These are phyloP conservation scores for Pycnonotus jocosus DNA, from an alignment of 2,113 vertebrate species.

Conservation along the genomic window DNA sequence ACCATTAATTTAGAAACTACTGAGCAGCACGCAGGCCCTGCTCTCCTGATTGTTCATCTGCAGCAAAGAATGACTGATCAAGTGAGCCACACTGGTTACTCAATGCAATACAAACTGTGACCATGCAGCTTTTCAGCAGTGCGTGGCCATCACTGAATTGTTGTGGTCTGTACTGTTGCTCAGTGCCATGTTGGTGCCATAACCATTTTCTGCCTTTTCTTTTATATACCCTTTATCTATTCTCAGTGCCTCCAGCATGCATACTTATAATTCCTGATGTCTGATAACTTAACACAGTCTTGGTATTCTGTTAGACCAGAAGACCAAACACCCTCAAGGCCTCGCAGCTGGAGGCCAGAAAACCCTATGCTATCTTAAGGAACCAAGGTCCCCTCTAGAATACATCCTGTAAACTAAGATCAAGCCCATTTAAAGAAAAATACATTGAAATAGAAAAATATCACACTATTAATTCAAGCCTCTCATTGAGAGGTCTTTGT, in stretches of 20 bases:
- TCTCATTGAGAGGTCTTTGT: background rate
- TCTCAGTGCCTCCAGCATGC: background rate
- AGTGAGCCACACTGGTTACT: background rate
- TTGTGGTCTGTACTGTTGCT: rapidly evolving
- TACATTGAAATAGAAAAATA: background rate
- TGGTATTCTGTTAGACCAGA: background rate
- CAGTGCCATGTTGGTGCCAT: background rate
- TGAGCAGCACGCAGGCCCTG: background rate
- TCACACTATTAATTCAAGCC: background rate
- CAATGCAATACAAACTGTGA: background rate
- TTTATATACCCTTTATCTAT: background rate
- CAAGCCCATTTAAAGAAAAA: background rate
- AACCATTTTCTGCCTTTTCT: background rate
- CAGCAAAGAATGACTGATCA: background rate
- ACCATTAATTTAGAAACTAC: background rate
- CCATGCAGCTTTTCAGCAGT: background rate
- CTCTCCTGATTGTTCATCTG: background rate
- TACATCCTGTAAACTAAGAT: background rate
- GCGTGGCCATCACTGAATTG: background rate
- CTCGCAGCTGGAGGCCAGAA: background rate
- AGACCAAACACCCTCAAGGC: background rate
- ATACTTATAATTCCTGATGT: background rate
- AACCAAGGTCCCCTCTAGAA: background rate
- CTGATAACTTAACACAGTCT: background rate
- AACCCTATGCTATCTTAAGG: rapidly evolving